Percentiles rank a stretch among this genome's conserved stretches.
Evolutionary conservation across 2,888 invertebrate species (phyloP).

Genomic region (Drosophila falleni): DNA sequence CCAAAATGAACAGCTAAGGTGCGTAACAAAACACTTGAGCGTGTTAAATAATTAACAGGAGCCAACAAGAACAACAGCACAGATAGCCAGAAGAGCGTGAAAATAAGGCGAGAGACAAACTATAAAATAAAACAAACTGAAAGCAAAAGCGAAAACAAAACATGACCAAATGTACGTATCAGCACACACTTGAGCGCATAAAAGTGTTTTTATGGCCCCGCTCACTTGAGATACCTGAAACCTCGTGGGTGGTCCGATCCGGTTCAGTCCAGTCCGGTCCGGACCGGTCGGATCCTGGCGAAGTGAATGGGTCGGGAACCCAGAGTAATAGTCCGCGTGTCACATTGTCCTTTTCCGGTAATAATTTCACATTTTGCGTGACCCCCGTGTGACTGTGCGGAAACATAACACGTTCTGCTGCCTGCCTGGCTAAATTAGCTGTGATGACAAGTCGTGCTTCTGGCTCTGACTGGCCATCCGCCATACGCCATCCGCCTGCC

Average conservation of each 20-base stretch:
- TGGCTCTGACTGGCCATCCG: conserved; percentile 13
- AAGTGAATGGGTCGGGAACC: not conserved
- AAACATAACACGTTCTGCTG: conserved; percentile 61
- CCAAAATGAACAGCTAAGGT: conserved; percentile 62
- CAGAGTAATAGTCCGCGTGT: conserved; percentile 71
- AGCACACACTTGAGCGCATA: conserved; percentile 67
- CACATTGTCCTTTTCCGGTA: conserved; percentile 73
- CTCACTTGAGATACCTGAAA: conserved; percentile 33
- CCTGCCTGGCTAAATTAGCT: conserved; percentile 66
- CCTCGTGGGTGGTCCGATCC: conserved; percentile 2
- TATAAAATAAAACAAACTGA: conserved; percentile 70
- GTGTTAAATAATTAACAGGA: conserved; percentile 73
- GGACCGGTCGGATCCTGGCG: not conserved
- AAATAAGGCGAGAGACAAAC: conserved; percentile 70
- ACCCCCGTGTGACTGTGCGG: conserved; percentile 56
- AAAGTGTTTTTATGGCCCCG: conserved; percentile 61
- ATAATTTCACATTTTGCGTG: conserved; percentile 75
- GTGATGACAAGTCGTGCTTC: conserved; percentile 60
- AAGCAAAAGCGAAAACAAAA: conserved; percentile 2
- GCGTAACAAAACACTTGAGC: conserved; percentile 75
- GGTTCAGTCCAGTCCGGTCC: no score
- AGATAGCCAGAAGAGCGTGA: conserved; percentile 47
- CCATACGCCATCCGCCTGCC: conserved; percentile 21
- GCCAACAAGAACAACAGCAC: conserved; percentile 7
- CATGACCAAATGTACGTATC: conserved; percentile 23